Conservation (phyloP, 2,113 vertebrate species). For the Silurus meridionalis region DNA sequence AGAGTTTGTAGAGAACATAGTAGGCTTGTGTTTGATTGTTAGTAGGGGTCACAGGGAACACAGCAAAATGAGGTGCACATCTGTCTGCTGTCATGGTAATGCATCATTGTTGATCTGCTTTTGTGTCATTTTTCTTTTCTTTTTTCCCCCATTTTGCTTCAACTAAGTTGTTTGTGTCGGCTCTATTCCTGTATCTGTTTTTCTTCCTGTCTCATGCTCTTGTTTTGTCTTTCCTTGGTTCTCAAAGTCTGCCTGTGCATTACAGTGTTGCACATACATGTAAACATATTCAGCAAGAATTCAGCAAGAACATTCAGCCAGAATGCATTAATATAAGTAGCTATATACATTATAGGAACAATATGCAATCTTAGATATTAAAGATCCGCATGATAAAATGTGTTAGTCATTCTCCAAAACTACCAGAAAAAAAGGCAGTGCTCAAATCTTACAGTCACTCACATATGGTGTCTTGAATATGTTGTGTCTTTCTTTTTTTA, state of each 20-base stretch:
- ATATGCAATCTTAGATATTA: background rate
- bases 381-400: background rate
- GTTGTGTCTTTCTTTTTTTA: constrained; percentile 16
- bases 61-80: constrained; percentile 21
- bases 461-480: constrained; percentile 16
- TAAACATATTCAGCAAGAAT: background rate
- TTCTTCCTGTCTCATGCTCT: constrained; percentile 7
- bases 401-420: background rate
- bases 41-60: constrained; percentile 3
- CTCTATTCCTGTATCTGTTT: constrained; percentile 18
- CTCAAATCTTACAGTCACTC: background rate
- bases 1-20: constrained; percentile 5
- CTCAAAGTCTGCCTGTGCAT: background rate
- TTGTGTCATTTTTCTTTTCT: background rate
- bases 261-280: background rate
- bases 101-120: constrained; percentile 30
- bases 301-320: background rate
- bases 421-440: background rate
- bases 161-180: constrained; percentile 14
- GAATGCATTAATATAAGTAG: constrained; percentile 45
- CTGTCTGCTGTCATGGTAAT: constrained; percentile 40
- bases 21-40: constrained; percentile 38
- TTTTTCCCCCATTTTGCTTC: background rate
- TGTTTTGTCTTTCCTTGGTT: background rate
- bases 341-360: background rate